These are phyloP conservation scores for Struthio camelus DNA, from an alignment of 2,113 vertebrate genomes.

Conservation along the genomic window DNA sequence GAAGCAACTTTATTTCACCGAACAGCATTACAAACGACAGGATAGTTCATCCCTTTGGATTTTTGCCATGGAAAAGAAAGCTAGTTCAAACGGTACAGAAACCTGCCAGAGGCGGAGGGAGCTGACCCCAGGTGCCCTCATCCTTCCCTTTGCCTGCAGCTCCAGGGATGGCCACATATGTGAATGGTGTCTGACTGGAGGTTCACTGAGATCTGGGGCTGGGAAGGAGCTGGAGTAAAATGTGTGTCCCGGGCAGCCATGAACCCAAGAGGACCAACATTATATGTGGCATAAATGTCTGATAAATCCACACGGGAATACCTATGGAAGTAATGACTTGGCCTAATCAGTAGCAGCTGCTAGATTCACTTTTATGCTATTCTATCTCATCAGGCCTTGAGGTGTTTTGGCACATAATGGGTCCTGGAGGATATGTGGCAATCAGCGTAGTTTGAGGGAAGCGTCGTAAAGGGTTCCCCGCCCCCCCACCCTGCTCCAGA, in stretches of 20 bases:
- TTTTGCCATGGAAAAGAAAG: constrained; percentile 36
- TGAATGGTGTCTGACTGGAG: constrained; percentile 36
- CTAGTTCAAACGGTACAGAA: constrained; percentile 18
- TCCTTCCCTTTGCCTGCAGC: neutral
- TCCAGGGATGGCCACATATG: neutral
- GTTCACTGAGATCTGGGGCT: neutral
- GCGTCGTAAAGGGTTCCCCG: neutral
- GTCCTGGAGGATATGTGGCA: neutral
- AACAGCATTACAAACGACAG: constrained; percentile 43
- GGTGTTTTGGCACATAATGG: neutral
- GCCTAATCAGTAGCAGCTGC: constrained; percentile 60
- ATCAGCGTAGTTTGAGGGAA: neutral
- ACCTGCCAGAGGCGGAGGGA: neutral
- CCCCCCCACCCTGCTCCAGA: neutral
- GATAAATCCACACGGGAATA: constrained; percentile 29
- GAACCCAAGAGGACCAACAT: constrained; percentile 28
- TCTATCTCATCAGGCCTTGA: constrained; percentile 19
- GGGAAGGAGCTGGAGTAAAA: constrained; percentile 32
- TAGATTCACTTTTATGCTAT: constrained; percentile 31
- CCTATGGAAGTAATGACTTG: constrained; percentile 33
- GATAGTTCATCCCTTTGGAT: neutral
- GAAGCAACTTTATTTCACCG: neutral
- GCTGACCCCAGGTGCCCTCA: neutral
- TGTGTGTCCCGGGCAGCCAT: constrained; percentile 20
- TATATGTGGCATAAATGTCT: constrained; percentile 50